Conservation (phyloP, 2,888 invertebrate species). For the Agonum fuliginosum region DNA sequence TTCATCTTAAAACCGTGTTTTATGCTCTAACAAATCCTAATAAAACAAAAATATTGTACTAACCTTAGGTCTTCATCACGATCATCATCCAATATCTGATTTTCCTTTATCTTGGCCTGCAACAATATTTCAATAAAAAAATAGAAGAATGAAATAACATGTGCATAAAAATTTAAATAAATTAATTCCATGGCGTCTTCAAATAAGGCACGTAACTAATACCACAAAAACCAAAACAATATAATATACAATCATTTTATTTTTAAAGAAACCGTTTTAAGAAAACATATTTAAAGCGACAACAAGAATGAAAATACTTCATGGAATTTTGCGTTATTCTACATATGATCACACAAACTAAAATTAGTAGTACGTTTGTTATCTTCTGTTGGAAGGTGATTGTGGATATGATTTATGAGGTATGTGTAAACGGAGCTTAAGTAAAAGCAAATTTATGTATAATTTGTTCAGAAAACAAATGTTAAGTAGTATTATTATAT, state of each 20-base stretch:
- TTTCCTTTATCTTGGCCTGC: conserved; percentile 22
- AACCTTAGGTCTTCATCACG: conserved; percentile 2
- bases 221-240: conserved; percentile 1
- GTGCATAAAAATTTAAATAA: conserved; percentile 12
- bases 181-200: neutral
- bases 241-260: conserved; percentile 14
- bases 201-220: neutral
- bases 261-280: neutral
- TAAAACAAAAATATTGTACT: conserved; percentile 14
- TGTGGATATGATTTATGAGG: conserved; percentile 40
- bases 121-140: conserved; percentile 18
- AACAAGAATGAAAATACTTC: neutral
- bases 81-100: neutral
- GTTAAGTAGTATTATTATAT: no score
- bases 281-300: neutral
- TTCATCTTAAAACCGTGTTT: no score
- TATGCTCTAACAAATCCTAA: no score
- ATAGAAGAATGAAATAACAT: conserved; percentile 8
- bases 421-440: conserved; percentile 31
- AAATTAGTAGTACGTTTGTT: conserved; percentile 41
- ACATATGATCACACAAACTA: neutral
- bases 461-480: neutral
- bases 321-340: neutral
- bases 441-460: neutral
- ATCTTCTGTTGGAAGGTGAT: conserved; percentile 39